phyloP scores from a whole-genome alignment of 2,888 invertebrate species.

The Cerceris ruficornis region DNA sequence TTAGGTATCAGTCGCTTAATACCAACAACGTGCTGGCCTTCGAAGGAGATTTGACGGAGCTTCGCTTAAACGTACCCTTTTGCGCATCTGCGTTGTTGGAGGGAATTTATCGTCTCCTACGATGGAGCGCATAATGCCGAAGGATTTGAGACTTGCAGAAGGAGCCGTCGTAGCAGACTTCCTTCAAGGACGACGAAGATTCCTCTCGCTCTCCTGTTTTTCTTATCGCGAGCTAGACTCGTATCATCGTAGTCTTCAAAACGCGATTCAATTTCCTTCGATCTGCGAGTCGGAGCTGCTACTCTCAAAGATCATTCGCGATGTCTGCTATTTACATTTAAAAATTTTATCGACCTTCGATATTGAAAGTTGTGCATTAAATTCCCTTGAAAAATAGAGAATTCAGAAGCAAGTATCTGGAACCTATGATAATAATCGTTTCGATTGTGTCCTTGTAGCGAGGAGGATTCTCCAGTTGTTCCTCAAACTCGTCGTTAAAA shows the following conservation, averaged over 20 bases:
- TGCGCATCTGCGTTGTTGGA: neutral
- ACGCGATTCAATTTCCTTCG: neutral
- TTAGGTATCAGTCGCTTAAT: neutral
- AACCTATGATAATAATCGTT: too few species aligned
- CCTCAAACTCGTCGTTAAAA: too few species aligned
- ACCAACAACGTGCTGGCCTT: neutral
- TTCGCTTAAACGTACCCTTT: neutral
- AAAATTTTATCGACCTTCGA: neutral
- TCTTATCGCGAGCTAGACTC: neutral
- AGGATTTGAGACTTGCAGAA: slow-evolving; percentile 3
- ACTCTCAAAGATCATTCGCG: neutral
- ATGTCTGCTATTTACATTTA: neutral
- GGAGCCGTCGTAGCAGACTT: neutral
- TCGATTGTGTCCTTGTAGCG: too few species aligned
- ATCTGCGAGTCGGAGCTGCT: neutral
- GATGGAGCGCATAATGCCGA: neutral
- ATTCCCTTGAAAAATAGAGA: neutral
- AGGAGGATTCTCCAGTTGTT: too few species aligned
- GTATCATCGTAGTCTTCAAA: neutral
- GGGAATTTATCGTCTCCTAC: slow-evolving; percentile 16
- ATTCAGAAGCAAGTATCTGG: neutral
- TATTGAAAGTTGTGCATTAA: neutral
- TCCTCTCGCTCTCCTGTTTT: too few species aligned
- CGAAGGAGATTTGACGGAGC: neutral
- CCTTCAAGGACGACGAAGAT: neutral